These are phyloP conservation scores for Hippoglossus stenolepis DNA, from an alignment of 2,113 vertebrate species.

Conservation along the genomic window DNA sequence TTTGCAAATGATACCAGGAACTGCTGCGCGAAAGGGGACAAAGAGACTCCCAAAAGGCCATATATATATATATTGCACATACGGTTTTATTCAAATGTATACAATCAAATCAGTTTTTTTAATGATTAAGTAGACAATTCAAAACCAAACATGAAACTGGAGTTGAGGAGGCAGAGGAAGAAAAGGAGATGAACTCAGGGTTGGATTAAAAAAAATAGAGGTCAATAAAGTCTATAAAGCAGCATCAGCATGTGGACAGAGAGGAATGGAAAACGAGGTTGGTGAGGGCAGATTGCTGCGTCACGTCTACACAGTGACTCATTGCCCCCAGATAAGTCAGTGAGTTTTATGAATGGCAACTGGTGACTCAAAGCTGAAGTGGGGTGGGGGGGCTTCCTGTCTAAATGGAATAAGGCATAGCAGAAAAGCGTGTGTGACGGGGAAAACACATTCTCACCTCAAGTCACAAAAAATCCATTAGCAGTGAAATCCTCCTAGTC, in stretches of 20 bases:
- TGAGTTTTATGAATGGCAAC: conserved; percentile 49
- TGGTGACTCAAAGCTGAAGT: conserved; percentile 10
- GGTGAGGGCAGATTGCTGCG: conserved; percentile 2
- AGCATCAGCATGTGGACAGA: conserved; percentile 19
- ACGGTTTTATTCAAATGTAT: neutral
- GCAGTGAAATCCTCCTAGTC: neutral
- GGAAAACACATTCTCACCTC: neutral
- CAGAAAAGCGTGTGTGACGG: neutral
- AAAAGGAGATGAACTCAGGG: neutral
- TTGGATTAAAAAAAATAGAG: neutral
- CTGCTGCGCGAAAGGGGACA: neutral
- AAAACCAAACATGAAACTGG: neutral
- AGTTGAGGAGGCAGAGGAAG: neutral
- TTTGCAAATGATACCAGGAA: conserved; percentile 49
- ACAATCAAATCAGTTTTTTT: too few species aligned
- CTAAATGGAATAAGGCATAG: neutral
- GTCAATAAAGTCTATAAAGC: conserved; percentile 4
- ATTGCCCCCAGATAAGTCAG: conserved; percentile 23
- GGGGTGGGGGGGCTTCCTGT: neutral
- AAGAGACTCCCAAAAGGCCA: too few species aligned
- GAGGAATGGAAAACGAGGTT: conserved; percentile 32
- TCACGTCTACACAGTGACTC: conserved; percentile 45
- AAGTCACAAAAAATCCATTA: neutral
- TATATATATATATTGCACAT: neutral
- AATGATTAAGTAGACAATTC: too few species aligned